phyloP scores from a whole-genome alignment of 2,113 vertebrate species.

The Monarcha castaneiventris region DNA sequence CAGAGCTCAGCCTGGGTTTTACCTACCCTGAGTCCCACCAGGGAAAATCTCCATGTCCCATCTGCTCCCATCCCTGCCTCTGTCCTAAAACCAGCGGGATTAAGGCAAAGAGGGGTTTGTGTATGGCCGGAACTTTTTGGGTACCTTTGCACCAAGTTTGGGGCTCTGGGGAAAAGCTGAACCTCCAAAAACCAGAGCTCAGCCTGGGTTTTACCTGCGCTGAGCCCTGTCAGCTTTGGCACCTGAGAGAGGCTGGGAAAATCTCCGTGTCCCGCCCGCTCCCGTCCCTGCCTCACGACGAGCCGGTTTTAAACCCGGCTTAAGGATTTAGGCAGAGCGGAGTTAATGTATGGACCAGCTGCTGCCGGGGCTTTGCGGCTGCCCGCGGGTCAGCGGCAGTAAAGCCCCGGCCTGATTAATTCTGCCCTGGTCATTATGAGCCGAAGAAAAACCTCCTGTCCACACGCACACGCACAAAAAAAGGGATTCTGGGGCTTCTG shows the following conservation, averaged over 20 bases:
- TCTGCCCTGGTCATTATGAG: not conserved
- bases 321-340: not conserved
- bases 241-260: not conserved
- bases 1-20: not conserved
- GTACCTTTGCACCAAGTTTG: not conserved
- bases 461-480: not conserved
- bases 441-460: not conserved
- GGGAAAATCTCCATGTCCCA: not conserved
- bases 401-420: not conserved
- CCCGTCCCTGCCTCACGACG: accelerated
- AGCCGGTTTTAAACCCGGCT: not conserved
- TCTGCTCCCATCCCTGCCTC: not conserved
- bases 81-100: not conserved
- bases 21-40: not conserved
- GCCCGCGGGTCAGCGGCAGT: not conserved
- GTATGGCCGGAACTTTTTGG: not conserved
- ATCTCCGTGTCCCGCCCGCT: not conserved
- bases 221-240: not conserved
- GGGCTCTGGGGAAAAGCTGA: not conserved
- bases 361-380: not conserved
- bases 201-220: not conserved
- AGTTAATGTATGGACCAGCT: not conserved
- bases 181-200: not conserved
- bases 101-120: not conserved
- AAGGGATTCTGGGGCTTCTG: not conserved